Conservation (phyloP, 2,113 vertebrate species). For the Callipepla californica region DNA sequence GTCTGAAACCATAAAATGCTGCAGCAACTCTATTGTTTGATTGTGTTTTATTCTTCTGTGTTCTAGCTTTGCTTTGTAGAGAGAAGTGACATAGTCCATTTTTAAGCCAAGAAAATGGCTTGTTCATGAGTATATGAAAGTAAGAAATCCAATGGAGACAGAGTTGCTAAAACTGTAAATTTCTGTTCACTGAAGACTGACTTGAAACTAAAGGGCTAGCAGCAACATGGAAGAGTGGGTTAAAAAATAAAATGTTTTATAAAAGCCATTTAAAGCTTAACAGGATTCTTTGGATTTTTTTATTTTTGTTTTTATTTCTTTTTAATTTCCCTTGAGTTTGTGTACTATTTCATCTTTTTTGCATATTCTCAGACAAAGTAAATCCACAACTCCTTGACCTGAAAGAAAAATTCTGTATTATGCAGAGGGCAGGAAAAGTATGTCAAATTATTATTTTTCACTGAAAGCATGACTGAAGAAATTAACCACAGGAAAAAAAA, state of each 20-base stretch:
- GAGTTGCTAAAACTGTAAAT: neutral
- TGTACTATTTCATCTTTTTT: neutral
- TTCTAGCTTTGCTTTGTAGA: neutral
- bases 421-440: neutral
- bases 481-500: neutral
- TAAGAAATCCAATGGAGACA: neutral
- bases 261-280: neutral
- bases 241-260: neutral
- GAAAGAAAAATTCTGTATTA: neutral
- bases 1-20: neutral
- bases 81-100: neutral
- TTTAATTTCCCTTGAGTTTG: neutral
- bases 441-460: neutral
- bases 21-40: neutral
- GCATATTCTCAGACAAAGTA: neutral
- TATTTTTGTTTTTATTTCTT: neutral
- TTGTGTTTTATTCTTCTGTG: rapidly evolving
- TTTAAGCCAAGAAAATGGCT: neutral
- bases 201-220: neutral
- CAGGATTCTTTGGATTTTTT: neutral
- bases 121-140: neutral
- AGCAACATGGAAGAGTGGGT: neutral
- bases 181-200: neutral
- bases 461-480: neutral
- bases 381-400: neutral